Evolutionary conservation across 2,113 vertebrate genomes (phyloP).

Genomic region (Nanorana parkeri): DNA sequence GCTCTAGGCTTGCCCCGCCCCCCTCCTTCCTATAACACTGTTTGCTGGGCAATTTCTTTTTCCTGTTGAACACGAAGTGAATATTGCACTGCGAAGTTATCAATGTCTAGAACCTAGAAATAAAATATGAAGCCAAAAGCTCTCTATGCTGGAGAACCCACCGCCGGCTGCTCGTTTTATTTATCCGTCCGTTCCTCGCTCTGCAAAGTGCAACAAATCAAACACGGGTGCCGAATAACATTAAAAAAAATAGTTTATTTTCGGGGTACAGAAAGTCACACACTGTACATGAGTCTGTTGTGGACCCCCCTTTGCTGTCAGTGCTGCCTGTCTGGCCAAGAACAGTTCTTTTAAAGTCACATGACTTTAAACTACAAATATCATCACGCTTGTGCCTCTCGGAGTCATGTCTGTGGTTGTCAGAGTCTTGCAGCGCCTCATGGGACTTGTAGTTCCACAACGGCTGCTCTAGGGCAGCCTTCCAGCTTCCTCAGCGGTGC

Average conservation of each 20-base stretch:
- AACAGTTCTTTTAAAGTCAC: no score
- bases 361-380: no score
- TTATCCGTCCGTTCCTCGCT: not conserved
- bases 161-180: no score
- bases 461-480: no score
- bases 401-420: no score
- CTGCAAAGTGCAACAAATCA: no score
- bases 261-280: not conserved
- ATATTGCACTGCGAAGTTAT: constrained; percentile 27
- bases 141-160: not conserved
- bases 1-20: not conserved
- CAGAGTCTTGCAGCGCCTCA: no score
- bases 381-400: no score
- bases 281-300: not conserved
- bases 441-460: no score
- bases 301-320: not conserved
- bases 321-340: no score
- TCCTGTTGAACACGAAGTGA: constrained; percentile 18
- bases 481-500: no score
- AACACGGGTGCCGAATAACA: not conserved
- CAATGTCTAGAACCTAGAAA: constrained; percentile 35
- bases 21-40: not conserved
- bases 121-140: constrained; percentile 30
- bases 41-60: not conserved
- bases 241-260: constrained; percentile 31